Conservation (phyloP, 2,113 vertebrate species). For the Urocitellus parryii region DNA sequence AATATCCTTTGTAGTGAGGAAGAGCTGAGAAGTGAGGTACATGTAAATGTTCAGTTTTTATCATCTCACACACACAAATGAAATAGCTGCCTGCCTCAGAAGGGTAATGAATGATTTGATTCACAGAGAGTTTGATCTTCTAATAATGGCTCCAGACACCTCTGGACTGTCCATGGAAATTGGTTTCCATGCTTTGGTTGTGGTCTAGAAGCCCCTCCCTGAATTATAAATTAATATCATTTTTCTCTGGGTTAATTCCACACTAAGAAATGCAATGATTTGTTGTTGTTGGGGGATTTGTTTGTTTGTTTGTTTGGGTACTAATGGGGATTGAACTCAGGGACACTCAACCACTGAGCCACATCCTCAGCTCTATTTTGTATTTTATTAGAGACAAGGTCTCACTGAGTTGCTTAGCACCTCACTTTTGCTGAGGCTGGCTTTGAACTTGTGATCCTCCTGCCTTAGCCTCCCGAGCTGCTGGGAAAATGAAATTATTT, state of each 20-base stretch:
- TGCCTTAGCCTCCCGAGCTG: too few species aligned
- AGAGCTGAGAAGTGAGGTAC: constrained; percentile 13
- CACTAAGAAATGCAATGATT: constrained; percentile 15
- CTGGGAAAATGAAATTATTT: not conserved
- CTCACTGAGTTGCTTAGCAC: too few species aligned
- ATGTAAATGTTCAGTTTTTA: not conserved
- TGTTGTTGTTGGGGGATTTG: not conserved
- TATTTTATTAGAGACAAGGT: too few species aligned
- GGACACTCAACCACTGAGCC: too few species aligned
- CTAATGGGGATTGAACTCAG: too few species aligned
- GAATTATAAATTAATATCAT: constrained; percentile 24
- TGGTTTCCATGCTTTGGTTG: not conserved
- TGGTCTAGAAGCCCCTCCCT: not conserved
- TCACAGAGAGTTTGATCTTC: not conserved
- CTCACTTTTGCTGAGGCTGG: too few species aligned
- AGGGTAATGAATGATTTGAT: not conserved
- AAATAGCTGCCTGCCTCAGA: not conserved
- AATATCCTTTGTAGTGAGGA: not conserved
- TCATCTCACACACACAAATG: not conserved
- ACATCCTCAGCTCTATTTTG: too few species aligned
- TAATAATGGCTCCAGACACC: not conserved
- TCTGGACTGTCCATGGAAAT: not conserved
- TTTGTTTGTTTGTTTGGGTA: too few species aligned
- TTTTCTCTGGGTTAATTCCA: constrained; percentile 44
- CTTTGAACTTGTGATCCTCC: too few species aligned